Conservation (phyloP, 2,113 vertebrate genomes). For the Actenoides hombroni region DNA sequence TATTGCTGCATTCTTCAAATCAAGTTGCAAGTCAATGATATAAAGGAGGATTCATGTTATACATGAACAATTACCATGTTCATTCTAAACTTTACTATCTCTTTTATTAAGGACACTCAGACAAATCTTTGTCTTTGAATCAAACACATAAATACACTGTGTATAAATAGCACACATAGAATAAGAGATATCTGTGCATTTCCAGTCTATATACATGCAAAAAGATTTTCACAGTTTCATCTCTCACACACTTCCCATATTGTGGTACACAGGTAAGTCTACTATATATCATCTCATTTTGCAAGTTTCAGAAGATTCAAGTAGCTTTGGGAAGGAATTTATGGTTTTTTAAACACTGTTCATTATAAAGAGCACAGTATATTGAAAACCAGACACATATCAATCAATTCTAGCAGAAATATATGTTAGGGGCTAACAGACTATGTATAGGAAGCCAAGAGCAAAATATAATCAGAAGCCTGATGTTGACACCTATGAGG, state of each 20-base stretch:
- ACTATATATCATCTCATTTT: not conserved
- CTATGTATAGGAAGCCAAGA: not conserved
- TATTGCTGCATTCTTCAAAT: not conserved
- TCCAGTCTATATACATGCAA: not conserved
- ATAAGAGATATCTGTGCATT: not conserved
- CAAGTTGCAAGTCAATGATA: not conserved
- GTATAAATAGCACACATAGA: not conserved
- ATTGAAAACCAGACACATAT: slow-evolving; percentile 13
- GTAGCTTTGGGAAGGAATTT: slow-evolving; percentile 3
- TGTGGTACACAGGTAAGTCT: not conserved
- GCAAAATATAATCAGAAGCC: slow-evolving; percentile 19
- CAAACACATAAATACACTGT: not conserved
- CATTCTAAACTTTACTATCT: not conserved
- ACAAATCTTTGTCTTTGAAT: not conserved
- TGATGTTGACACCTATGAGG: slow-evolving; percentile 19
- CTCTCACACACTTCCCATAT: not conserved
- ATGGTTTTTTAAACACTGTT: not conserved
- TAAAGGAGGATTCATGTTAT: not conserved
- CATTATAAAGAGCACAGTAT: not conserved
- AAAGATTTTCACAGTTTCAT: not conserved
- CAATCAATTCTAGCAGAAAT: slow-evolving; percentile 8
- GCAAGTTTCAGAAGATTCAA: not conserved
- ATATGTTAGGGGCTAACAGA: not conserved
- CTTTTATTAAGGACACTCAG: not conserved
- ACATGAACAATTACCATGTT: too few relatives aligned